phyloP scores from a whole-genome alignment of 2,113 vertebrate species.

The Cebus imitator region DNA sequence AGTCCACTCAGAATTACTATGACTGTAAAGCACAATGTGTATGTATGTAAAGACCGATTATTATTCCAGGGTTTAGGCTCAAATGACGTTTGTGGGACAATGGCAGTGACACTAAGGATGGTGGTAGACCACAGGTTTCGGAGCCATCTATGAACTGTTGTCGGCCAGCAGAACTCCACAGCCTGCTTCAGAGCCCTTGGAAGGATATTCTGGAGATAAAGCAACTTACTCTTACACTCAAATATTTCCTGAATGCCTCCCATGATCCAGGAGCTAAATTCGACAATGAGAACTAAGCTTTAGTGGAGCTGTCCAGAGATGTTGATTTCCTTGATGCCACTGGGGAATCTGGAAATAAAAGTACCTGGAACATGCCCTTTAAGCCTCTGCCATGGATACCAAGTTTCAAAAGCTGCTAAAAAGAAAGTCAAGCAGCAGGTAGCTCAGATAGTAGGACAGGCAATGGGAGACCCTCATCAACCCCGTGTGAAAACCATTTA shows the following conservation, averaged over 20 bases:
- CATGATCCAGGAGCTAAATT: neutral
- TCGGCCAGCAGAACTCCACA: neutral
- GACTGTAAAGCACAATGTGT: no score
- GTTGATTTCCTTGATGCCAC: neutral
- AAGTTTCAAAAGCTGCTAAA: neutral
- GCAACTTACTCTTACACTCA: neutral
- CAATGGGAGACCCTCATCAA: neutral
- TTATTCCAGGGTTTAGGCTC: no score
- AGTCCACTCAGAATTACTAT: neutral
- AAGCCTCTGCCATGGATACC: neutral
- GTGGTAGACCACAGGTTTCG: neutral
- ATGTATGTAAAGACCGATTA: neutral
- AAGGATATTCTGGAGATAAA: neutral
- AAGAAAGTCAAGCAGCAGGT: neutral
- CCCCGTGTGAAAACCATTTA: no score
- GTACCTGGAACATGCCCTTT: neutral
- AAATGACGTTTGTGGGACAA: neutral
- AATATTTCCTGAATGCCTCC: neutral
- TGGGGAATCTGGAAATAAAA: neutral
- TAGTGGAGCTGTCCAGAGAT: neutral
- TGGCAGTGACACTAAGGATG: neutral
- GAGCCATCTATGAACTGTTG: neutral
- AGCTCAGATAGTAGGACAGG: neutral
- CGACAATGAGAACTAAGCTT: neutral
- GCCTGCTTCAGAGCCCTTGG: neutral